These are phyloP conservation scores for Rhysida immarginata DNA, from an alignment of 1,140 invertebrate species.

Conservation along the genomic window DNA sequence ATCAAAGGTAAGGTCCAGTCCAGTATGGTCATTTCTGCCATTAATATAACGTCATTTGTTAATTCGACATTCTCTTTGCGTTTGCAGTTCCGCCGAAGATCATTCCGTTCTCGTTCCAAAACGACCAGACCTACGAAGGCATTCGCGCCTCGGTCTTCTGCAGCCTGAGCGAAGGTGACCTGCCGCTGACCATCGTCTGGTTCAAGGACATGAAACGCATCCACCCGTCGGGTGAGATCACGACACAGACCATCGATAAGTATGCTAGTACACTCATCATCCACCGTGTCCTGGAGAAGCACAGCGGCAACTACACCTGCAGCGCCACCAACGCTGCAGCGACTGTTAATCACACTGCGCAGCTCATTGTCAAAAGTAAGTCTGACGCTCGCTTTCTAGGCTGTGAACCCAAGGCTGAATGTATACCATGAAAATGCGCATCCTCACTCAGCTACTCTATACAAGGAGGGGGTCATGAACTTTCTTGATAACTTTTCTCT, in stretches of 20 bases:
- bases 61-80: too few species aligned
- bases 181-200: conserved; percentile 51
- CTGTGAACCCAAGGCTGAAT: too few species aligned
- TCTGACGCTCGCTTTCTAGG: too few species aligned
- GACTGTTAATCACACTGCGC: conserved; percentile 51
- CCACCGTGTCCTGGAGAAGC: conserved; percentile 27
- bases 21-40: too few species aligned
- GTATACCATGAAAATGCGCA: too few species aligned
- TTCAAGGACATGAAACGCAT: conserved; percentile 39
- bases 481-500: too few species aligned
- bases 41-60: too few species aligned
- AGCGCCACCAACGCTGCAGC: conserved; percentile 35
- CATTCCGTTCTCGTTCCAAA: conserved; percentile 42
- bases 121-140: conserved; percentile 27
- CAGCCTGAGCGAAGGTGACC: conserved; percentile 34
- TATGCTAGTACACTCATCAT: conserved; percentile 46
- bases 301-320: conserved; percentile 33
- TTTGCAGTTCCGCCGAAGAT: conserved; percentile 40
- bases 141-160: conserved; percentile 8
- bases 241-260: conserved; percentile 45
- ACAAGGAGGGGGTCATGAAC: too few species aligned
- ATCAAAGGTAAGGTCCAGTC: conserved; percentile 38
- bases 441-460: too few species aligned
- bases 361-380: conserved; percentile 68
- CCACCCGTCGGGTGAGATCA: conserved; percentile 19